Evolutionary conservation across 2,797 vertebrate species (phyloP), one percentile per base, ranked within the genome.

Genomic region (Calcarius lapponicus): DNA sequence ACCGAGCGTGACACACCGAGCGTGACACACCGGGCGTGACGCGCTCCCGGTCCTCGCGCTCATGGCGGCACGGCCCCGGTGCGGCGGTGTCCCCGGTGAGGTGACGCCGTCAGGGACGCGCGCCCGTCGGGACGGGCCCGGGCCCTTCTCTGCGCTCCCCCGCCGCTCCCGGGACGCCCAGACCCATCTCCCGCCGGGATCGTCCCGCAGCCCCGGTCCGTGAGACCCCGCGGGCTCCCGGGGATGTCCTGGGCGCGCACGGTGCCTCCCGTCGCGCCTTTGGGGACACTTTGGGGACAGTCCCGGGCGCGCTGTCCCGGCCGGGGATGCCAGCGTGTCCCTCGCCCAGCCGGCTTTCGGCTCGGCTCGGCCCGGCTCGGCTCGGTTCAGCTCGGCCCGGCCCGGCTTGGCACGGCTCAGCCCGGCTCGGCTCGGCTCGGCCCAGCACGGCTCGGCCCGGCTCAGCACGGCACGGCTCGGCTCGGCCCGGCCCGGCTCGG

Each of bases 201-300:
- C 40, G 20, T 61, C 29, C 64, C 50, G 51, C 51, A 18, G 51
- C 28, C 51, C 51, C 51, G 10, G 17, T 11, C 20, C 13, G 17
- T 5, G 17, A 9, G 43, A 6, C 11, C 8, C 14, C n/a, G 10
- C 43, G 2, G 31, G 26, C 9, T 28, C 15, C 26, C 48, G 66
- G 40, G 7, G 40, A 1, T 3, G 24, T 5, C 12, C 6, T 8
- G 91, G 36, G 47, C 47, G 29, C 1, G 40, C 20, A 0, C 5
- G 7, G 61, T 43, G 14, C 51, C 13, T 38, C 47, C 45, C 16
- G 0, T 21, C 6, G 0, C 34, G 2, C 20, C 24, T 6, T 3
- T 28, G 65, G 45, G 45, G 48, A 80, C 16, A 2, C 11, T 47
- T 7, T 5, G 25, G n/a, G 78, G 40, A 40, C 69, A 10, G n/a